Conservation (phyloP, 2,113 vertebrate genomes). For the Procapra przewalskii region DNA sequence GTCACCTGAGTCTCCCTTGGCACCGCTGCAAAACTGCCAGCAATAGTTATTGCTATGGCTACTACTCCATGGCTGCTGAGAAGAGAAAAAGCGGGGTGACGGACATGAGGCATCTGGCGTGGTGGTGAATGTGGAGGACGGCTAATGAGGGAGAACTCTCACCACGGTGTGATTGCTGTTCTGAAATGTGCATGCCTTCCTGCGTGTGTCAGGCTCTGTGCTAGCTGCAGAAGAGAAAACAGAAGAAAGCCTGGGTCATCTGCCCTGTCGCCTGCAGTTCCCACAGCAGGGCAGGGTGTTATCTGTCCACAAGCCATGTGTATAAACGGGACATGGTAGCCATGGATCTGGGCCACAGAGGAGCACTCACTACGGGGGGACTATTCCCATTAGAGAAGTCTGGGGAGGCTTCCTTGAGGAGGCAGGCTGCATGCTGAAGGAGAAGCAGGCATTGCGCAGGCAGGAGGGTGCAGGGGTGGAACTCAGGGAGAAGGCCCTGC, state of each 20-base stretch:
- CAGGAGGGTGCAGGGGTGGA: background rate
- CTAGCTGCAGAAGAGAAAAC: background rate
- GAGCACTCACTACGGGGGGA: no score
- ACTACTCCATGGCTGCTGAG: background rate
- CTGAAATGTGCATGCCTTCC: background rate
- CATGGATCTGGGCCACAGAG: background rate
- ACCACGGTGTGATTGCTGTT: background rate
- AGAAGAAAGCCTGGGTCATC: background rate
- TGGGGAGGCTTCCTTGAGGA: background rate
- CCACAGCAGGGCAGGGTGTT: no score
- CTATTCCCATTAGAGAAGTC: background rate
- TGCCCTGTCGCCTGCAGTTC: accelerated
- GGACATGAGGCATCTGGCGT: background rate
- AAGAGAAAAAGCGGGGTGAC: background rate
- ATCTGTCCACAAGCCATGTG: accelerated
- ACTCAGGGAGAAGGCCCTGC: background rate
- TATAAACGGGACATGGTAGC: background rate
- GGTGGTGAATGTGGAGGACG: accelerated
- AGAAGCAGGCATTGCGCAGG: no score
- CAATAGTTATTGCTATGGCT: background rate
- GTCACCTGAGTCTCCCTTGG: background rate
- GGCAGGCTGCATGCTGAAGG: background rate
- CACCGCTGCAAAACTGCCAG: background rate
- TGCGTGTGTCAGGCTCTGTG: background rate
- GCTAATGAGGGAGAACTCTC: background rate